These are phyloP conservation scores for Cenopis cana DNA, from an alignment of 2,888 invertebrate species.

Conservation along the genomic window DNA sequence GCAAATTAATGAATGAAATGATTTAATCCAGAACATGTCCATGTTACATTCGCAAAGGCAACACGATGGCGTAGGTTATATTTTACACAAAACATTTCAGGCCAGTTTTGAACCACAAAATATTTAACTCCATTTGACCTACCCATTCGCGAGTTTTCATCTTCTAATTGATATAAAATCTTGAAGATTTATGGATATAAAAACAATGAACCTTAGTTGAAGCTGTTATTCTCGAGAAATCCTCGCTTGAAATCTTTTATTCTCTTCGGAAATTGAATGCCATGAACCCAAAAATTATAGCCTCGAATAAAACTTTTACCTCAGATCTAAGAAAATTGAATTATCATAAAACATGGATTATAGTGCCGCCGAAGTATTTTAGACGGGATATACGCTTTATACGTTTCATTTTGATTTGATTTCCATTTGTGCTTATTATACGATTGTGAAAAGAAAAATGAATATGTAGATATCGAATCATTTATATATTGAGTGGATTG, in stretches of 20 bases:
- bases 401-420: neutral
- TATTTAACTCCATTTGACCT: too few species aligned
- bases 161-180: too few species aligned
- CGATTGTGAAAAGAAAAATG: neutral
- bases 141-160: too few species aligned
- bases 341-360: neutral
- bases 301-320: constrained; percentile 15
- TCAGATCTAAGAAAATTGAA: constrained; percentile 14
- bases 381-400: neutral
- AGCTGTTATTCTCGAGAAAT: neutral
- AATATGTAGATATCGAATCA: neutral
- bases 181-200: too few species aligned
- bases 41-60: too few species aligned
- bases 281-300: constrained; percentile 18
- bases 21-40: too few species aligned
- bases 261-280: constrained; percentile 19
- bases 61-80: too few species aligned
- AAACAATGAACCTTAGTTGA: too few species aligned
- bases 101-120: too few species aligned
- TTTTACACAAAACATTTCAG: too few species aligned
- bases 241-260: constrained; percentile 11
- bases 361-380: neutral
- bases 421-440: neutral
- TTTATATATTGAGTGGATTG: neutral
- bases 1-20: too few species aligned